Base-by-base conservation (phyloP, 1,140 invertebrate genomes). In the Drosophila pandora region DNA sequence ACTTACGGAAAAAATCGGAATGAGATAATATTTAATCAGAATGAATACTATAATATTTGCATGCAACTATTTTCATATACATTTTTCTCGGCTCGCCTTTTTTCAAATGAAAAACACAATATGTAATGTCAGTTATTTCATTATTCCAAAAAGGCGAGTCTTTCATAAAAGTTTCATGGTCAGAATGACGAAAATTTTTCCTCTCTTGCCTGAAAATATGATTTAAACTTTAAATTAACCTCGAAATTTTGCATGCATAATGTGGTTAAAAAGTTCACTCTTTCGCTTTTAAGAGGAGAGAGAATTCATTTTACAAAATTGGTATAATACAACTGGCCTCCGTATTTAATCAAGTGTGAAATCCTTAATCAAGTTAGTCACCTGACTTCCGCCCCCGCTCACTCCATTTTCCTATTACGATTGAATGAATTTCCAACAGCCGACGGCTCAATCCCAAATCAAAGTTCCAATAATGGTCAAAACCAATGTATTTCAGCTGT, bases 271-370 rank as follows among this genome's bases (percentile, higher is more conserved):
- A 37, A 37, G 34, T 37, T 37, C 8, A 12, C 12, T 37, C 34
- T n/a, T n/a, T 41, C 3, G 3, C 39, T 5, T 41, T 32, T 8
- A 1, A 2, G 9, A 32, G 8, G 32, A 32, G 2, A 32, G 3
- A 41, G 39, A 41, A 41, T 41, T 12, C 13, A 17, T n/a, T 41
- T 32, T 41, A 41, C 5, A 41, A 41, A 41, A n/a, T 21, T 43
- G 6, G 2, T 9, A 43, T 21, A 43, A 43, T 13, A 13, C 17
- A 43, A 43, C 32, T 65, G 45, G 58, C 23, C 63, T 59, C 47
- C 13, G 47, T 76, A 72, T 57, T 84, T 84, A 79, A 83, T 84
- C 80, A 83, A 76, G 80, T 83, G 80, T 84, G 76, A 84, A 84
- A 84, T 84, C 80, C 79, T 84, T 79, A 84, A 84, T 84, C 80